phyloP scores from a whole-genome alignment of 2,797 vertebrate genomes.

The Meda fulgida region DNA sequence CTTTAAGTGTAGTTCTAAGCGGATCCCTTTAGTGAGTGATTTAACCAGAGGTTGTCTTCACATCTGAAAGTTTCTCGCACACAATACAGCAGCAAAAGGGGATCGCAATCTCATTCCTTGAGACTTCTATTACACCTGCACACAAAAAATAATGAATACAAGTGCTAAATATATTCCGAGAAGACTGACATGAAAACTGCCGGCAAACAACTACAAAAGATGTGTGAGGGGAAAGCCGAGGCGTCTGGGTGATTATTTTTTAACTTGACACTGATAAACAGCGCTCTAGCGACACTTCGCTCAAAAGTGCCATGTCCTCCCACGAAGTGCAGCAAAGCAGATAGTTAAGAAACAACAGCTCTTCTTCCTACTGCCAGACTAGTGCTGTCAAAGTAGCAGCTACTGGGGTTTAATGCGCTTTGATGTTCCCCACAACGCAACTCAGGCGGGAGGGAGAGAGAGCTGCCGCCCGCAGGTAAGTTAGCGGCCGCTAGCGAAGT shows the following conservation, averaged over 20 bases:
- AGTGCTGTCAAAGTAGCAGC: slow-evolving; percentile 52
- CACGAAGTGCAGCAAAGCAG: slow-evolving; percentile 55
- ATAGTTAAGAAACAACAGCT: slow-evolving; percentile 58
- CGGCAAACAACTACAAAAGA: slow-evolving; percentile 52
- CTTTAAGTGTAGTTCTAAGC: slow-evolving; percentile 36
- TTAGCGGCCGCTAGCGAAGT: slow-evolving; percentile 21
- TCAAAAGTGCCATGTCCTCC: slow-evolving; percentile 58
- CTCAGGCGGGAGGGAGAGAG: slow-evolving; percentile 11
- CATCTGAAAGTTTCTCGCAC: slow-evolving; percentile 42
- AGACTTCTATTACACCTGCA: slow-evolving; percentile 50
- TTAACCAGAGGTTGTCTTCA: slow-evolving; percentile 48
- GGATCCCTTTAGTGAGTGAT: slow-evolving; percentile 30
- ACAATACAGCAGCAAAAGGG: slow-evolving; percentile 45
- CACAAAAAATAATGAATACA: slow-evolving; percentile 54
- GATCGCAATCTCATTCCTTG: slow-evolving; percentile 46
- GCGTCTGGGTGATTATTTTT: slow-evolving; percentile 53
- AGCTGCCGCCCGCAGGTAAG: slow-evolving; percentile 42
- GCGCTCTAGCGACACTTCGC: slow-evolving; percentile 47
- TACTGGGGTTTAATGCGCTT: slow-evolving; percentile 55
- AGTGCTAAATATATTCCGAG: slow-evolving; percentile 54
- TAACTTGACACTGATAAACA: slow-evolving; percentile 59
- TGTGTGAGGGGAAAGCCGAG: slow-evolving; percentile 39
- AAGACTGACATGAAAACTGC: slow-evolving; percentile 50
- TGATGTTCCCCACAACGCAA: slow-evolving; percentile 45
- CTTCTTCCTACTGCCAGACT: slow-evolving; percentile 49